Conservation (phyloP, 2,888 invertebrate species). For the Andrena flavipes region DNA sequence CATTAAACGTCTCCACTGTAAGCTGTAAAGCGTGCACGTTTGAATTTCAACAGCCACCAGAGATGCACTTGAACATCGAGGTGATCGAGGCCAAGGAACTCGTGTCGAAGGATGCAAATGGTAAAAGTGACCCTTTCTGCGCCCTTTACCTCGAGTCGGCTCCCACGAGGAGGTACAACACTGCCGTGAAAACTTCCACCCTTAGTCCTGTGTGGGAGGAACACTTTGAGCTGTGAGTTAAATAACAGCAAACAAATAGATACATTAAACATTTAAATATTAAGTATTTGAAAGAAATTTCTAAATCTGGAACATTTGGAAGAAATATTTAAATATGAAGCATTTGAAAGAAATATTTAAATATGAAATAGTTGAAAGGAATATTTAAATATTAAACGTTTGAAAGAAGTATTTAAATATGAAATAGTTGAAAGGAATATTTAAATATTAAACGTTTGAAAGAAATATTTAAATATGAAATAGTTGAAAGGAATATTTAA, state of each 20-base stretch:
- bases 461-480: too few species aligned
- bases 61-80: slow-evolving; percentile 93
- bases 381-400: too few species aligned
- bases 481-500: too few species aligned
- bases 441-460: too few species aligned
- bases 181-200: slow-evolving; percentile 95
- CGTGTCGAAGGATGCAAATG: slow-evolving; percentile 94
- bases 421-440: too few species aligned
- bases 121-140: slow-evolving; percentile 99
- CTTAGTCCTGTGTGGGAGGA: slow-evolving; percentile 98
- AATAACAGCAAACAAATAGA: not conserved
- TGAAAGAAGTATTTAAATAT: too few species aligned
- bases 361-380: too few species aligned
- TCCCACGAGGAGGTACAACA: slow-evolving; percentile 92
- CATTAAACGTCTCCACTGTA: not conserved
- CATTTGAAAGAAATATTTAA: too few species aligned
- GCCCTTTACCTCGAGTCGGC: slow-evolving; percentile 94
- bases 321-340: too few species aligned
- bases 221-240: slow-evolving; percentile 94
- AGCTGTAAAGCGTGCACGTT: not conserved
- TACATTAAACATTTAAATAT: not conserved
- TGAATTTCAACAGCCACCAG: slow-evolving; percentile 87
- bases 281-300: too few species aligned
- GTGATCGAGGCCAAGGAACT: slow-evolving; percentile 95
- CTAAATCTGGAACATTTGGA: too few species aligned